Conservation (phyloP, 2,113 vertebrate genomes). For the Catharus minimus region DNA sequence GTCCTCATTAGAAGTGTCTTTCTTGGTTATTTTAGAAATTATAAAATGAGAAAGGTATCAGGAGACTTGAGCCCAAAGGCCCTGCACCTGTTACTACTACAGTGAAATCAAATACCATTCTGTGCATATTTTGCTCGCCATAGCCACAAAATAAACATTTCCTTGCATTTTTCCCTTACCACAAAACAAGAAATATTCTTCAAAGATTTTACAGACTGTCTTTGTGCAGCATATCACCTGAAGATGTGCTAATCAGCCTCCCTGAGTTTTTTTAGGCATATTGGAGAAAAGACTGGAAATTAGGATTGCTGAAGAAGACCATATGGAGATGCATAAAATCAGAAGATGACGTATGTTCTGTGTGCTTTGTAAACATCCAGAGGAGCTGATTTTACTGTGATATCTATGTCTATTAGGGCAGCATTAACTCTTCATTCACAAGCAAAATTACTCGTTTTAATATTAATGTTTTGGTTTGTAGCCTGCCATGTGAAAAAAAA, state of each 20-base stretch:
- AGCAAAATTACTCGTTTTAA: not conserved
- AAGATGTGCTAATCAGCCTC: not conserved
- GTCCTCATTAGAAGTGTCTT: slow-evolving; percentile 16
- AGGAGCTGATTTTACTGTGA: not conserved
- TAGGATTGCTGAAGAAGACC: not conserved
- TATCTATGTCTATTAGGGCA: not conserved
- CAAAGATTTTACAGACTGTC: not conserved
- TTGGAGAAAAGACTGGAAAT: not conserved
- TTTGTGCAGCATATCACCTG: not conserved
- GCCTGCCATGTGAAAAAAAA: not conserved
- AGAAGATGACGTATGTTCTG: not conserved
- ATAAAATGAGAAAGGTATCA: slow-evolving; percentile 13
- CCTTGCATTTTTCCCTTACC: not conserved
- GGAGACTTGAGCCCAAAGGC: slow-evolving; percentile 24
- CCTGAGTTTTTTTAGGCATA: not conserved
- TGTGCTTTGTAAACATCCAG: not conserved
- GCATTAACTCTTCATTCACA: not conserved
- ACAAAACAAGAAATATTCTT: not conserved
- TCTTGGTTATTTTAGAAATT: slow-evolving; percentile 35
- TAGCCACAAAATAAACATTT: not conserved
- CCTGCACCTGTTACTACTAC: not conserved
- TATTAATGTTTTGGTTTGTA: not conserved
- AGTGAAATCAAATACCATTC: slow-evolving; percentile 26
- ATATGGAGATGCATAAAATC: slow-evolving; percentile 17
- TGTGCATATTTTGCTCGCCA: not conserved